These are phyloP conservation scores for Gadus chalcogrammus DNA, from an alignment of 2,113 vertebrate genomes.

Conservation along the genomic window DNA sequence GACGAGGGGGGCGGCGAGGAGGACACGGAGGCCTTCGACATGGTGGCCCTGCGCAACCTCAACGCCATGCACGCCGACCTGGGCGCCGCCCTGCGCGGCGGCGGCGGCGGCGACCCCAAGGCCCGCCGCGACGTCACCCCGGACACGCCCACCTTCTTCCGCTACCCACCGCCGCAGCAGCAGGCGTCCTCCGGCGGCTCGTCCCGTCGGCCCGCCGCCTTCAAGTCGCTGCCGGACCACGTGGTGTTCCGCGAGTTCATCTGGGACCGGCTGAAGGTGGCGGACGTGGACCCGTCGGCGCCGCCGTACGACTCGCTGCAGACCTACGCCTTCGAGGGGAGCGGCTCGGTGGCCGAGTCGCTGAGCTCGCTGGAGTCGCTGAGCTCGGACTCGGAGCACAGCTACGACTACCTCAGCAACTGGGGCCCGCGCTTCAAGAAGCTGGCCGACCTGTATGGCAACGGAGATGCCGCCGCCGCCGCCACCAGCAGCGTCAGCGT, in stretches of 20 bases:
- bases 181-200: slow-evolving; percentile 47
- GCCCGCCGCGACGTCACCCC: slow-evolving; percentile 89
- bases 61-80: slow-evolving; percentile 70
- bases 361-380: slow-evolving; percentile 93
- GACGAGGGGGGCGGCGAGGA: slow-evolving; percentile 96
- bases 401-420: slow-evolving; percentile 94
- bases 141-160: slow-evolving; percentile 83
- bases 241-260: slow-evolving; percentile 95
- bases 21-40: slow-evolving; percentile 95
- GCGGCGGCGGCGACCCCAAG: slow-evolving; percentile 72
- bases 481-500: slow-evolving; percentile 69
- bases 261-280: slow-evolving; percentile 93
- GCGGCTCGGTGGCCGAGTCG: slow-evolving; percentile 87
- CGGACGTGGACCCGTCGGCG: slow-evolving; percentile 85
- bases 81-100: neutral
- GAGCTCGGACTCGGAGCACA: slow-evolving; percentile 95
- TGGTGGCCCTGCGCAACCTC: slow-evolving; percentile 91
- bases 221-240: slow-evolving; percentile 89
- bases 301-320: slow-evolving; percentile 95
- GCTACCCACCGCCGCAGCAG: slow-evolving; percentile 68
- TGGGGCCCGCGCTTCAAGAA: slow-evolving; percentile 96
- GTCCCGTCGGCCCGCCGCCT: slow-evolving; percentile 71
- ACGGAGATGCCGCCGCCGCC: slow-evolving; percentile 70
- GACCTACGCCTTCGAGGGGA: slow-evolving; percentile 93
- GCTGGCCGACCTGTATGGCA: slow-evolving; percentile 94